phyloP scores from a whole-genome alignment of 2,797 vertebrate genomes.

The Etheostoma nigrum region DNA sequence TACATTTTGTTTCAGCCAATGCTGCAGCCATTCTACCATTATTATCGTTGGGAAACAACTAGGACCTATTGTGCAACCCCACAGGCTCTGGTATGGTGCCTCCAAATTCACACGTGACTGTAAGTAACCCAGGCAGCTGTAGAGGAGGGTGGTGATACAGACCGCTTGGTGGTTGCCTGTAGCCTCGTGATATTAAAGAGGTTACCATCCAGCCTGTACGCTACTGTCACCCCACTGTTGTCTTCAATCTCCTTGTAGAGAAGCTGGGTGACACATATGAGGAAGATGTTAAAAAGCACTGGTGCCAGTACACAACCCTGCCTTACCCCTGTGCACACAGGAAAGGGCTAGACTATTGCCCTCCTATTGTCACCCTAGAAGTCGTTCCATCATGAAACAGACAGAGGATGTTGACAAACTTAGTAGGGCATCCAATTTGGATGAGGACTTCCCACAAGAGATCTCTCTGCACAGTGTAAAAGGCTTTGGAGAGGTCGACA shows the following conservation, averaged over 20 bases:
- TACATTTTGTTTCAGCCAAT: too few relatives aligned
- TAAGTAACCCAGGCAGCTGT: too few relatives aligned
- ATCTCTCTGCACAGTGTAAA: background rate
- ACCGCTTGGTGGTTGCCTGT: too few relatives aligned
- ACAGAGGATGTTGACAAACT: background rate
- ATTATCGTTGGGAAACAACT: too few relatives aligned
- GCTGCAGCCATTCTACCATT: too few relatives aligned
- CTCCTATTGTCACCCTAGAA: too few relatives aligned
- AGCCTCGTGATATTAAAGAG: background rate
- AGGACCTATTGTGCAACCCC: constrained; percentile 4
- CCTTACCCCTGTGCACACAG: background rate
- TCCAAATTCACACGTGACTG: background rate
- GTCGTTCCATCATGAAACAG: background rate
- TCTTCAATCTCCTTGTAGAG: too few relatives aligned
- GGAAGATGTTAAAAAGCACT: background rate
- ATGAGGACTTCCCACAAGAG: background rate
- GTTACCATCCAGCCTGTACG: background rate
- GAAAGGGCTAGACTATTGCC: background rate
- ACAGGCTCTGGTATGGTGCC: background rate
- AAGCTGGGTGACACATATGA: background rate
- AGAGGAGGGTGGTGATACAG: too few relatives aligned
- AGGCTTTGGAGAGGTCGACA: background rate
- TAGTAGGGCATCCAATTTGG: background rate
- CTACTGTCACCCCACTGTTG: background rate
- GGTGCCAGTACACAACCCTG: background rate